Base-by-base conservation (phyloP, 2,797 vertebrate genomes). In the Artibeus jamaicensis region DNA sequence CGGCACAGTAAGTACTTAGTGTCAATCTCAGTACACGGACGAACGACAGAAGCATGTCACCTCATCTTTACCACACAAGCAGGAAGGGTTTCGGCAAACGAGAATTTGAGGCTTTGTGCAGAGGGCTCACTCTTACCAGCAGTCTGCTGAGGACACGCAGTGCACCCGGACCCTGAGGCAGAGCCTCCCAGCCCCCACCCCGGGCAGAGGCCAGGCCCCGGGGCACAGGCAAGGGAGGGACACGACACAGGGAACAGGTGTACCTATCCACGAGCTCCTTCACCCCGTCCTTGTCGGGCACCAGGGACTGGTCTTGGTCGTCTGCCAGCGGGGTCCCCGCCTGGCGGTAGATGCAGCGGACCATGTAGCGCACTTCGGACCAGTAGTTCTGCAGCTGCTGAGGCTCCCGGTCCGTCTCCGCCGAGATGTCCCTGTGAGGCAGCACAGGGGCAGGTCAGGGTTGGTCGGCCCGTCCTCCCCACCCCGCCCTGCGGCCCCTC, bases 311-410 rank as follows among this genome's bases (percentile, higher is more conserved):
- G 98, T 99, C 99, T 8, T 99, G 99, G 98, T 99, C 99, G 14
- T 99, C 99, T 22, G 99, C 99, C 96, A 99, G 97, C 0, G 99
- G 99, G 2, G 99, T 99, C 88, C 99, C 99, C 4, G 99, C 99
- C 97, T 99, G 99, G 34, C 99, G 99, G 98, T 99, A 99, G 98
- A 99, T 99, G 97, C 99, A 99, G 86, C 99, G 99, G 86, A 99
- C 99, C 98, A 99, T 98, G 98, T 99, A 99, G 88, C 99, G 99
- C 76, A 99, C 99, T 98, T 99, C 99, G 2, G 99, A 99, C 99
- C 99, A 99, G 98, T 99, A 99, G 98, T 99, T 99, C 98, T 99
- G 99, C 95, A 99, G 99, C 98, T 99, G 99, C 98, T 99, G 99
- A 15, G 99, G 99, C 98, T 99, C 99, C 76, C 99, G 98, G 97